These are phyloP conservation scores for Agapostemon virescens DNA, from an alignment of 2,888 invertebrate species.

Conservation along the genomic window DNA sequence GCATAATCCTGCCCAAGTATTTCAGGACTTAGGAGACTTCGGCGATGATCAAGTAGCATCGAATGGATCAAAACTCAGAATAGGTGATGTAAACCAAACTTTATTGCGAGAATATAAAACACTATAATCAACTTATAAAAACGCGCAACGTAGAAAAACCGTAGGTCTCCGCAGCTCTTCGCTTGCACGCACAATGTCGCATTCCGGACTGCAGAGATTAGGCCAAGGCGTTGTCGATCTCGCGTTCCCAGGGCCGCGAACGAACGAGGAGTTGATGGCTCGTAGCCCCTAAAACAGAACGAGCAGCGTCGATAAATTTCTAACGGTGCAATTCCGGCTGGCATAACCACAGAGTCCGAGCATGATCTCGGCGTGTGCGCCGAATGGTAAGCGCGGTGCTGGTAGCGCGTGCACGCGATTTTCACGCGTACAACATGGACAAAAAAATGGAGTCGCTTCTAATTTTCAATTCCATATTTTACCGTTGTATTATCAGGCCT, in stretches of 20 bases:
- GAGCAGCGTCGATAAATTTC: conserved; percentile 9
- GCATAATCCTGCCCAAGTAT: too few relatives aligned
- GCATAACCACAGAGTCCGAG: conserved; percentile 2
- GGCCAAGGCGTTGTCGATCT: not conserved
- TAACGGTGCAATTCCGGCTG: conserved; percentile 21
- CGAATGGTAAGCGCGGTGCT: not conserved
- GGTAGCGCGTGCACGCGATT: conserved; percentile 38
- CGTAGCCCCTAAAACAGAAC: conserved; percentile 41
- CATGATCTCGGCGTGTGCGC: conserved; percentile 1
- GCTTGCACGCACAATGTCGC: not conserved
- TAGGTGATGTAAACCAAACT: not conserved
- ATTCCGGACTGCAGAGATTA: not conserved
- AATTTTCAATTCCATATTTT: conserved; percentile 53
- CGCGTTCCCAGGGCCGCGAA: not conserved
- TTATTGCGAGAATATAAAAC: not conserved
- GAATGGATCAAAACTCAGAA: not conserved
- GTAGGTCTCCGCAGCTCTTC: not conserved
- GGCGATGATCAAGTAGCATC: not conserved
- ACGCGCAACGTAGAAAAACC: not conserved
- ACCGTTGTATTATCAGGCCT: conserved; percentile 32
- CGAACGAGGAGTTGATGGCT: not conserved
- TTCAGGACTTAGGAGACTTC: too few relatives aligned
- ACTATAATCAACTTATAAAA: not conserved
- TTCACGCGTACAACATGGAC: conserved; percentile 28
- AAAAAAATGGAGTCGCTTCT: conserved; percentile 23